Base-by-base conservation (phyloP, 2,113 vertebrate species). In the Serilophus lunatus region DNA sequence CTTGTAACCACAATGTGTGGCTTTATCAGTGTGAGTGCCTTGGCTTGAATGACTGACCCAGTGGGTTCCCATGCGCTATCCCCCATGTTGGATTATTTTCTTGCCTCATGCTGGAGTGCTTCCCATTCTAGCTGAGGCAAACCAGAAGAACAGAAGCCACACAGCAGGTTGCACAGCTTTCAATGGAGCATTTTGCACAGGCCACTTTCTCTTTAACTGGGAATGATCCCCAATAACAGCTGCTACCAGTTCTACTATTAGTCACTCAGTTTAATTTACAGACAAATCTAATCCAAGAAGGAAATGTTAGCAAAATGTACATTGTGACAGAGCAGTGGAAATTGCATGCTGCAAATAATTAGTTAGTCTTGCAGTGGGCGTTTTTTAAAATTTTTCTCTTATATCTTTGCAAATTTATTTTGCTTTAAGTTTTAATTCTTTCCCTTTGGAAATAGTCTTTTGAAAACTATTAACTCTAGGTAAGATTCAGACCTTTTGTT, bases 61-160 rank as follows among this genome's bases (percentile, higher is more conserved):
- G 69, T 82, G n/a, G 89, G 90, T 72, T 89, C 45, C 79, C 14
- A 1, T 77, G 90, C 44, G 75, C 84, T 94, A 42, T 88, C 92
- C 78, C 72, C 68, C 51, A 13, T 19, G 69, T 61, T 9, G 2
- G 80, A 86, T 96, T 96, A 77, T 75, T 54, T 7, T 40, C 56
- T 60, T 81, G 86, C 50, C 44, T 54, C 19, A 16, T 8, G 20
- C 93, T 96, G 96, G 88, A 97, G 76, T 0, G 0, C 36, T 92
- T 93, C 92, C 94, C 72, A 24, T 91, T 95, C 95, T 74, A 81
- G 49, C 91, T 51, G 93, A 86, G 91, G n/a, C 35, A 11, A 77
- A 82, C 79, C 75, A 26, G 26, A 59, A 54, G 94, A 94, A 93
- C 86, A 95, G 94, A 93, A 93, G 83, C 47, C 79, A 51, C 68